Base-by-base conservation (phyloP, 1,140 invertebrate species). In the Atopsyche davidsoni region DNA sequence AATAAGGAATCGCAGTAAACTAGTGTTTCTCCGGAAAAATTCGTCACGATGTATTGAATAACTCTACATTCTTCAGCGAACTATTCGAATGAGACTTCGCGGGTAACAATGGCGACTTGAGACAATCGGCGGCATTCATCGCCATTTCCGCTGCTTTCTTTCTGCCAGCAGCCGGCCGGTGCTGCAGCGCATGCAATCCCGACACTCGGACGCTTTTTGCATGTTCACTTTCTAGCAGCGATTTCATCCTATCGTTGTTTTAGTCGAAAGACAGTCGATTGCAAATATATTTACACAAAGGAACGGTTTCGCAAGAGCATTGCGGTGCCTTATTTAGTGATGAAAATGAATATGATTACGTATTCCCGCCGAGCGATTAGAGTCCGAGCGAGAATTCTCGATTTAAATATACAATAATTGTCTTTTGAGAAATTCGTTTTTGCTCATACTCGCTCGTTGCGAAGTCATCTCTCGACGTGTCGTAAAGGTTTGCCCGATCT, bases 181-280 rank as follows among this genome's bases (percentile, higher is more conserved):
- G 46, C 17, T 40, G 53, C 43, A 56, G 51, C 40, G 21, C 39
- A 41, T 54, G 52, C 52, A 54, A 49, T 55, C 46, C 47, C 50
- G 46, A 51, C 34, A 44, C 43, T 43, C 21, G 22, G 42, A 47
- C 25, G 23, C 31, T 55, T 55, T 56, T 51, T 51, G 48, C 54
- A 47, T 56, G 49, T 51, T 56, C 45, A 42, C 54, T 56, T 51
- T 51, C 54, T 51, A 51, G 46, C 36, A 46, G 45, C 46, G 43
- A 55, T 55, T 55, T 55, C 47, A 55, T 55, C 53, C 36, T 47
- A 51, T 50, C 46, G 46, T 50, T 55, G 46, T 50, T 55, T 55
- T 55, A 55, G 42, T 36, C 46, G 53, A 55, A 55, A 55, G 53
- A 55, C 53, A 55, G 45, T 49, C 45, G 43, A 51, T 56, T 51